A percentile compares a stretch with the other conserved stretches of the same genome.
phyloP scores from a whole-genome alignment of 1,140 invertebrate species.

The Sinonovacula constricta region DNA sequence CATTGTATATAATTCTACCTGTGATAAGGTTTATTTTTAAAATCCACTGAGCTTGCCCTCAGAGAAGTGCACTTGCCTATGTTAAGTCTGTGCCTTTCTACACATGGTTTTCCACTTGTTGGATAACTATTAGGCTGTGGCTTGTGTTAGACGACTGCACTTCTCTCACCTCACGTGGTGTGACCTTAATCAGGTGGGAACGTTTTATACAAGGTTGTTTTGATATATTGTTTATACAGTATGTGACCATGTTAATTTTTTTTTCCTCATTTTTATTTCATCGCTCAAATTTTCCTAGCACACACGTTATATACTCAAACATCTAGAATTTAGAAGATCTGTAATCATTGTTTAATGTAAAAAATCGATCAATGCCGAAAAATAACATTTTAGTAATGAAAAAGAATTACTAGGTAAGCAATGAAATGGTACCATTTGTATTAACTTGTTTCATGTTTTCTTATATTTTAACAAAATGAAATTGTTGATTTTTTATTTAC shows the following conservation, averaged over 20 bases:
- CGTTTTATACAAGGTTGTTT: constrained; percentile 27
- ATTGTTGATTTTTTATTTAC: no score
- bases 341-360: constrained; percentile 14
- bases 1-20: neutral
- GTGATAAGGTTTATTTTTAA: constrained; percentile 1
- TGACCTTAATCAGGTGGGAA: constrained; percentile 32
- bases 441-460: neutral
- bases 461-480: neutral
- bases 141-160: no score
- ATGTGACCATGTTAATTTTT: constrained; percentile 9
- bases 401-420: neutral
- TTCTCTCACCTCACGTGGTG: constrained; percentile 17
- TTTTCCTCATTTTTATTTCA: constrained; percentile 30
- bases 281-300: constrained; percentile 39
- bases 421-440: constrained; percentile 21
- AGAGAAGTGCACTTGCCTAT: neutral
- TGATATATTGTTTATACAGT: constrained; percentile 22
- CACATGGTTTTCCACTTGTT: no score
- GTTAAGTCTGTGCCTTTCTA: neutral
- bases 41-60: neutral
- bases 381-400: neutral
- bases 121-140: no score
- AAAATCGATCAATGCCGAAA: neutral
- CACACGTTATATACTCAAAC: constrained; percentile 13
- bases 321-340: constrained; percentile 25